These are phyloP conservation scores for Aramus guarauna DNA, from an alignment of 2,113 vertebrate species.

Conservation along the genomic window DNA sequence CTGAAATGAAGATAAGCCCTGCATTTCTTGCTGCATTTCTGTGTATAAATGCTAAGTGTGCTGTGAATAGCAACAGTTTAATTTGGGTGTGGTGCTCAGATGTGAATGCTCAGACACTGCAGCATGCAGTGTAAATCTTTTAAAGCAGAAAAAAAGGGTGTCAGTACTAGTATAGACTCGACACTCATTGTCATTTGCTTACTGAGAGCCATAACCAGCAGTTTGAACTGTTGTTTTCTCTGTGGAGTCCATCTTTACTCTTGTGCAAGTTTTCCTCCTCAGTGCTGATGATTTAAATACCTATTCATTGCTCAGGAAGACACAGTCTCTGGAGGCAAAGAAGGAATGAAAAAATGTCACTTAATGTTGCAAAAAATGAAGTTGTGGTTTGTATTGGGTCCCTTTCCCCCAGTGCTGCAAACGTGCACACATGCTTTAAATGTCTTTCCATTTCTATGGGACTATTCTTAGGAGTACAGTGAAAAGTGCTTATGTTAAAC, in stretches of 20 bases:
- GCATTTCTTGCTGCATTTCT: not conserved
- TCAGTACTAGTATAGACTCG: not conserved
- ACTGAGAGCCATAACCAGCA: not conserved
- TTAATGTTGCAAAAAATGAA: not conserved
- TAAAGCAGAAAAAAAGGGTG: not conserved
- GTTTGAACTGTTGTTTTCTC: not conserved
- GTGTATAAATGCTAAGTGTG: not conserved
- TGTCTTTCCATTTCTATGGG: not conserved
- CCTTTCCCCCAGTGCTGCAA: not conserved
- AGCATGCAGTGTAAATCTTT: not conserved
- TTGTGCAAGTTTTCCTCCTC: not conserved
- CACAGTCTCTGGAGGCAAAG: not conserved
- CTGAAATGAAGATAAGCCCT: not conserved
- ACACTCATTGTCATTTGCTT: not conserved
- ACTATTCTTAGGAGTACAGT: not conserved
- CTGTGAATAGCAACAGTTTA: not conserved
- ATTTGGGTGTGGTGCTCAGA: not conserved
- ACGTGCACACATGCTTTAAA: not conserved
- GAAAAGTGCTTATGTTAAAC: not conserved
- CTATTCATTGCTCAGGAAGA: not conserved
- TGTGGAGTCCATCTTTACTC: not conserved
- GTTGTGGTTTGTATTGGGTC: not conserved
- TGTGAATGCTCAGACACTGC: not conserved
- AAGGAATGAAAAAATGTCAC: not conserved
- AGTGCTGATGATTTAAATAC: not conserved